Conservation (phyloP, 2,113 vertebrate genomes). For the Pterocles gutturalis region DNA sequence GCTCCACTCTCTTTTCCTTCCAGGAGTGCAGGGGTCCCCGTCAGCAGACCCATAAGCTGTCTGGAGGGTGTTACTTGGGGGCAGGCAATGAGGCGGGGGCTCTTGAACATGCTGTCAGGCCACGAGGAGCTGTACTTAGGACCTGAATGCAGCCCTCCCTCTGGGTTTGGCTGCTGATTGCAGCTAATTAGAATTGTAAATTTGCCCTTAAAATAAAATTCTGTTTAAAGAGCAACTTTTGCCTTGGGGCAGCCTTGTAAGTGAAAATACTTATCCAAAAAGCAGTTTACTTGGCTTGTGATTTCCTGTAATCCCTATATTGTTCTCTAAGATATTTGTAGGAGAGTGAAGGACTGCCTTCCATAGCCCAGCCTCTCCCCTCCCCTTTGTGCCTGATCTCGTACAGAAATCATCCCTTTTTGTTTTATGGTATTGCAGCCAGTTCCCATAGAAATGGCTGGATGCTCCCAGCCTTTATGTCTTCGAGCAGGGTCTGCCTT, state of each 20-base stretch:
- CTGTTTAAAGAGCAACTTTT: conserved; percentile 76
- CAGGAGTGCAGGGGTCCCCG: background rate
- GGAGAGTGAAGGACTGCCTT: background rate
- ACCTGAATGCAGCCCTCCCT: conserved; percentile 39
- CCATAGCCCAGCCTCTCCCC: background rate
- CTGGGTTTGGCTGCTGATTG: conserved; percentile 60
- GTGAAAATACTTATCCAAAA: conserved; percentile 65
- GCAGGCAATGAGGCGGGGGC: rapidly evolving
- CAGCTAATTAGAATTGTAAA: conserved; percentile 75
- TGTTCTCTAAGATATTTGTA: conserved; percentile 50
- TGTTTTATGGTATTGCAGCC: background rate
- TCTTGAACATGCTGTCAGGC: background rate
- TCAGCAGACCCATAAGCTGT: background rate
- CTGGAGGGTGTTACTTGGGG: background rate
- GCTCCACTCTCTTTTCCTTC: background rate
- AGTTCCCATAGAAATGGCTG: background rate
- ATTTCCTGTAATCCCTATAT: conserved; percentile 60
- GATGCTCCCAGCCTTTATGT: background rate
- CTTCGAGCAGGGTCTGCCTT: background rate
- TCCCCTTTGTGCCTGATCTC: background rate
- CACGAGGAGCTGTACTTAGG: background rate
- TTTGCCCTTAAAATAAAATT: conserved; percentile 75
- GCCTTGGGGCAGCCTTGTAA: conserved; percentile 72
- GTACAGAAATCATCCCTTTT: background rate
- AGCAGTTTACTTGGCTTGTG: conserved; percentile 70